Evolutionary conservation across 2,797 vertebrate species (phyloP).

Genomic region (Astyanax mexicanus): DNA sequence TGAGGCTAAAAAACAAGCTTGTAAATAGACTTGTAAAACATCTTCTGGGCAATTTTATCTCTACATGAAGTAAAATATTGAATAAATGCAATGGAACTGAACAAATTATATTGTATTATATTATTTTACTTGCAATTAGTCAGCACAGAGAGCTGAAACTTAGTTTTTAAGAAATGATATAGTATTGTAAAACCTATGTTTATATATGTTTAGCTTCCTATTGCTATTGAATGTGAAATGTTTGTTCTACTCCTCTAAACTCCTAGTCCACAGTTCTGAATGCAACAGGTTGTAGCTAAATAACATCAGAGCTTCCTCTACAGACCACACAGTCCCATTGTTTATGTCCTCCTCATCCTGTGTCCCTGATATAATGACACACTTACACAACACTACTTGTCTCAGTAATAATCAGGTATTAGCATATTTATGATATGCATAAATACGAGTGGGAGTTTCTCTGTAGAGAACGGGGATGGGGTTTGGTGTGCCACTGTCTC

Average conservation of each 20-base stretch:
- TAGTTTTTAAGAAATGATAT: too few relatives aligned
- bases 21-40: too few relatives aligned
- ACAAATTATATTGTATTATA: too few relatives aligned
- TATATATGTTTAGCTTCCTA: too few relatives aligned
- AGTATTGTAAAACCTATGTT: too few relatives aligned
- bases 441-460: not conserved
- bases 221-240: too few relatives aligned
- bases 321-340: not conserved
- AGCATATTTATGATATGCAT: constrained; percentile 24
- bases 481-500: constrained; percentile 20
- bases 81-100: too few relatives aligned
- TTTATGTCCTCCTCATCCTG: not conserved
- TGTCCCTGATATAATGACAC: not conserved
- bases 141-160: too few relatives aligned
- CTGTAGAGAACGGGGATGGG: not conserved
- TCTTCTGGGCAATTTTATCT: too few relatives aligned
- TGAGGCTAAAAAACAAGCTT: too few relatives aligned
- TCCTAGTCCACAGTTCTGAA: not conserved
- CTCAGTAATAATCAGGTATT: constrained; percentile 26
- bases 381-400: not conserved
- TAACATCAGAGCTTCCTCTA: not conserved
- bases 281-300: not conserved
- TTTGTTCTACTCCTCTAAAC: not conserved
- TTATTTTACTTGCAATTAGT: too few relatives aligned
- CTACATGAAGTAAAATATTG: too few relatives aligned